Base-by-base conservation (phyloP, 1,140 invertebrate genomes). In the Oryctes rhinoceros region DNA sequence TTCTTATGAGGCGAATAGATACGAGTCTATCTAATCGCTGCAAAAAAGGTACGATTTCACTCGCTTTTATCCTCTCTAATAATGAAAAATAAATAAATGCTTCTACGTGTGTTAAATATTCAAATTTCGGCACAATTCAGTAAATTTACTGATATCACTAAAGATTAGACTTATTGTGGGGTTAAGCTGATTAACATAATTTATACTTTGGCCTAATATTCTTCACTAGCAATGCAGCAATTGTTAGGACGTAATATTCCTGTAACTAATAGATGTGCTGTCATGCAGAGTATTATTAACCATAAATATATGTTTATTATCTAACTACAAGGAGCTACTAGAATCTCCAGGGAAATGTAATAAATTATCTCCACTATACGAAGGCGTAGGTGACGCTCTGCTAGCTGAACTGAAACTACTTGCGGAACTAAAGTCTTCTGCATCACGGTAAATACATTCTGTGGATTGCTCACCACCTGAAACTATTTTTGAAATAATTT, bases 321-420 rank as follows among this genome's bases (percentile, higher is more conserved):
- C 37, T 47, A 76, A 76, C 75, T 89, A 92, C 83, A 93, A 90
- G 59, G 92, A 93, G 82, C 92, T 92, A 82, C 92, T 93, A 67
- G 92, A 93, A 84, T 94, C 92, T 0, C 91, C 91, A 1, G 93
- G 93, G 88, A 95, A 94, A 86, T 94, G 93, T 88, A 94, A 90
- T 84, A 93, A 89, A 85, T 93, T 93, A 84, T 94, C 94, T 75
- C 93, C 91, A 80, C 91, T 91, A 84, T 91, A 92, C 30, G 93
- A 93, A 5, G 93, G 91, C n/a, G 93, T 94, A n/a, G 94, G 88
- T 1, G 94, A 95, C 1, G 93, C 92, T 65, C 94, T 90, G 83
- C 94, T 95, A 3, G 93, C 92, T 4, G 94, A 95, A 85, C 94
- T 95, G 83, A 95, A 94, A 85, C 94, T 95, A 85, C 94, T 95